phyloP scores from a whole-genome alignment of 2,888 invertebrate genomes.

The Amblyteles armatorius region DNA sequence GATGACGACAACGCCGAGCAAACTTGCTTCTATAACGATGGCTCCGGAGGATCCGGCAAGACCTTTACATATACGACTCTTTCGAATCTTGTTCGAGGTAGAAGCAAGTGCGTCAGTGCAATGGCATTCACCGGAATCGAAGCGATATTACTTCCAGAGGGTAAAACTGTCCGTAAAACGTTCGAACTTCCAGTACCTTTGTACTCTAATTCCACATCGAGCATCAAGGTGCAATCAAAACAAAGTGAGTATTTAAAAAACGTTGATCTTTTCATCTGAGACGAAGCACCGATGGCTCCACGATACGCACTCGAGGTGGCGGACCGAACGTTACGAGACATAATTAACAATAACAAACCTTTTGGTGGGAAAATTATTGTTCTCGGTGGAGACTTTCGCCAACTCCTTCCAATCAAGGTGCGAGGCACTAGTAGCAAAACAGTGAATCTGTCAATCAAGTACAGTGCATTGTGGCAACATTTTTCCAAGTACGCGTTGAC shows the following conservation, averaged over 20 bases:
- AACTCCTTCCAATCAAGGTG: conserved; percentile 51
- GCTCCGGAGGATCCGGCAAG: conserved; percentile 38
- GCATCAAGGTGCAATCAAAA: conserved; percentile 67
- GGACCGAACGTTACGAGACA: conserved; percentile 67
- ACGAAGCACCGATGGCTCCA: conserved; percentile 70
- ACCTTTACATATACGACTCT: conserved; percentile 31
- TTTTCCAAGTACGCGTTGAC: conserved; percentile 67
- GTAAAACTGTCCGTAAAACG: too few relatives aligned
- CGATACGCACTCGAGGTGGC: conserved; percentile 69
- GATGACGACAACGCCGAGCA: conserved; percentile 22
- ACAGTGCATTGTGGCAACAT: conserved; percentile 65
- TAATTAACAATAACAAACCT: conserved; percentile 68
- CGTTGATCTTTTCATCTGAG: conserved; percentile 69
- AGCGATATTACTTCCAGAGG: too few relatives aligned
- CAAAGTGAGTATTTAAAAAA: conserved; percentile 61
- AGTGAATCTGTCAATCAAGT: conserved; percentile 71
- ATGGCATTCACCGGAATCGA: background rate
- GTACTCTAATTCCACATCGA: background rate
- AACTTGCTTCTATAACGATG: conserved; percentile 51
- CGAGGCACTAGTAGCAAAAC: conserved; percentile 53
- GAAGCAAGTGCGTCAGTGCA: conserved; percentile 35
- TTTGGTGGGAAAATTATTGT: conserved; percentile 72
- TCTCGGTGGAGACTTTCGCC: conserved; percentile 5
- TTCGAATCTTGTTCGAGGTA: conserved; percentile 48
- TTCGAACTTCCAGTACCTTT: too few relatives aligned